These are phyloP conservation scores for Pelecanoides urinatrix DNA, from an alignment of 2,113 vertebrate genomes.

Conservation along the genomic window DNA sequence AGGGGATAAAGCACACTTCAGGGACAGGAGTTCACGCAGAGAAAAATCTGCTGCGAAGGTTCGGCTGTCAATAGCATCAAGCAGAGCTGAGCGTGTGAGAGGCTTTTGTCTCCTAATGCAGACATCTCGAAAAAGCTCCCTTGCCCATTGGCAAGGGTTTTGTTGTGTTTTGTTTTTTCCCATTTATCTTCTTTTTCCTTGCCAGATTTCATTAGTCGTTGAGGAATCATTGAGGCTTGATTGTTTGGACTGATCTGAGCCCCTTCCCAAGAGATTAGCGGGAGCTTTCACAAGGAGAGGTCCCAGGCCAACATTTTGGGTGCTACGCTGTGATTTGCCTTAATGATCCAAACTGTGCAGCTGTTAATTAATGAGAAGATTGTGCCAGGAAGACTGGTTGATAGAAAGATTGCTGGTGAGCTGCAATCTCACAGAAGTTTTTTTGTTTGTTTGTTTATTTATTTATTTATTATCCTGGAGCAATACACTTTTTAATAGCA, in stretches of 20 bases:
- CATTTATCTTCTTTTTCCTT: background rate
- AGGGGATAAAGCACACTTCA: constrained; percentile 20
- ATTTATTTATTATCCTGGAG: background rate
- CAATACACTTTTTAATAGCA: background rate
- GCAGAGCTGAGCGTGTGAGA: background rate
- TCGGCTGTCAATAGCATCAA: background rate
- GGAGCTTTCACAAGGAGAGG: background rate
- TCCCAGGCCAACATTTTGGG: background rate
- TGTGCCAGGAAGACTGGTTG: background rate
- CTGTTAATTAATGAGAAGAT: background rate
- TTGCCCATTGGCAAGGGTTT: background rate
- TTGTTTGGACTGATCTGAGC: background rate
- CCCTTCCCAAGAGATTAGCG: background rate
- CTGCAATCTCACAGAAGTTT: background rate
- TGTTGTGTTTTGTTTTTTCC: background rate
- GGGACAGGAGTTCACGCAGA: constrained; percentile 46
- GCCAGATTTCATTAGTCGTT: background rate
- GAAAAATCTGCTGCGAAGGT: background rate
- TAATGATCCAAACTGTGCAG: background rate
- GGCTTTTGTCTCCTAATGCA: constrained; percentile 28
- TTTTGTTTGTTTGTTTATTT: background rate
- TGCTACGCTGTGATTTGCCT: background rate
- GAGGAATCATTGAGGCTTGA: background rate
- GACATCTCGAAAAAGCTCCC: constrained; percentile 6
- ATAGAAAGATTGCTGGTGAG: background rate